Evolutionary conservation across 2,797 vertebrate species (phyloP).

Genomic region (Cyclura pinguis): DNA sequence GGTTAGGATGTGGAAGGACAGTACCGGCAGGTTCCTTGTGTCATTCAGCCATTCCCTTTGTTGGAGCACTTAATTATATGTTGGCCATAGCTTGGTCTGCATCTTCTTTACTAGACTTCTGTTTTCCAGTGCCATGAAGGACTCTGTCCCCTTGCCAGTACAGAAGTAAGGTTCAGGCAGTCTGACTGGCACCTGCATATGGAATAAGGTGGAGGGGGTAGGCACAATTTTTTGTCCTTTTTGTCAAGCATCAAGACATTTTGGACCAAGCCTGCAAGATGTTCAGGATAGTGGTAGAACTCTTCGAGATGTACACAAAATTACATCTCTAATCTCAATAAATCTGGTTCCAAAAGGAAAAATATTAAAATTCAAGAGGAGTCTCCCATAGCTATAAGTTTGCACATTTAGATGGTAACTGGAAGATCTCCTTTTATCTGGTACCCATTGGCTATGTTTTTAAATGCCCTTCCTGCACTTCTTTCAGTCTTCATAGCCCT

Average conservation of each 20-base stretch:
- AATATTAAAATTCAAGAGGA: constrained; percentile 13
- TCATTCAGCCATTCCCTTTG: too few relatives aligned
- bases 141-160: too few relatives aligned
- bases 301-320: too few relatives aligned
- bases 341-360: neutral
- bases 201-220: neutral
- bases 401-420: neutral
- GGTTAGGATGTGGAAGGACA: too few relatives aligned
- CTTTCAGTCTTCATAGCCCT: constrained; percentile 17
- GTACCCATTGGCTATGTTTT: neutral
- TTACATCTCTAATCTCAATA: constrained; percentile 9
- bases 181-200: too few relatives aligned
- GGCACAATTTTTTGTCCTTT: neutral
- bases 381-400: neutral
- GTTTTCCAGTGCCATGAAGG: neutral
- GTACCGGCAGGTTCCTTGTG: too few relatives aligned
- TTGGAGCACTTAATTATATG: too few relatives aligned
- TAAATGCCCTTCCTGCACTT: constrained; percentile 23
- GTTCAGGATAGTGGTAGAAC: neutral
- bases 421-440: neutral
- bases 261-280: neutral
- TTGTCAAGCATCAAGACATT: neutral
- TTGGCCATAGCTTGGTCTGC: neutral
- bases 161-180: neutral
- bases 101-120: neutral